Conservation (phyloP, 2,797 vertebrate genomes). For the Cyclura pinguis region DNA sequence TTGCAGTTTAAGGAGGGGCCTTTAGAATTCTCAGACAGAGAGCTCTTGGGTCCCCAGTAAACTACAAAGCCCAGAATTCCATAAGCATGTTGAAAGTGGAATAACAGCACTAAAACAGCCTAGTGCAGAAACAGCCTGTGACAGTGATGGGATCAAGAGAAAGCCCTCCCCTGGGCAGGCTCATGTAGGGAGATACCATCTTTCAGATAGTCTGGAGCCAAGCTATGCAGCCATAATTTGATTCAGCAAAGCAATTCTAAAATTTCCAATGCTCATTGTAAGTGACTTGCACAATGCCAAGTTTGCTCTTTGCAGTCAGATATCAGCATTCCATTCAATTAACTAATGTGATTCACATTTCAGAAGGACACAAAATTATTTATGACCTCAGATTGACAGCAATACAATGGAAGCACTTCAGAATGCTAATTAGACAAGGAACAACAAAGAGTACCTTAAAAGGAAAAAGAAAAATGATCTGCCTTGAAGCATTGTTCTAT, state of each 20-base stretch:
- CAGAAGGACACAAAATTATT: constrained; percentile 74
- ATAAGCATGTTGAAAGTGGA: no score
- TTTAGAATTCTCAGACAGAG: no score
- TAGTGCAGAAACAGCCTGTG: no score
- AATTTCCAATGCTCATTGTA: constrained; percentile 27
- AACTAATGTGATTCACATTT: constrained; percentile 76
- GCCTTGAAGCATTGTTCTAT: constrained; percentile 74
- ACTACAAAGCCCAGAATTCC: no score
- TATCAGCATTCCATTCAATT: constrained; percentile 69
- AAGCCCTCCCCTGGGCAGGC: no score
- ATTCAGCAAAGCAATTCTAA: neutral
- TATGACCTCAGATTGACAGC: constrained; percentile 73
- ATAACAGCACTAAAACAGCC: no score
- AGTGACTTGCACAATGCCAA: constrained; percentile 54
- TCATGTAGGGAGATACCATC: no score
- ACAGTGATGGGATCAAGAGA: no score
- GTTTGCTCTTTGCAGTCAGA: constrained; percentile 64
- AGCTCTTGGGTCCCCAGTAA: no score
- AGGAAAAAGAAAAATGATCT: constrained; percentile 44
- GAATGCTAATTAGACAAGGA: constrained; percentile 74
- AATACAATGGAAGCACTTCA: constrained; percentile 66
- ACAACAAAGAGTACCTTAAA: constrained; percentile 74
- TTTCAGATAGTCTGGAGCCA: no score
- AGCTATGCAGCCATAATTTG: neutral
- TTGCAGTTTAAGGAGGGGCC: no score